phyloP scores from a whole-genome alignment of 2,888 invertebrate species.

The Ectemnius cavifrons region DNA sequence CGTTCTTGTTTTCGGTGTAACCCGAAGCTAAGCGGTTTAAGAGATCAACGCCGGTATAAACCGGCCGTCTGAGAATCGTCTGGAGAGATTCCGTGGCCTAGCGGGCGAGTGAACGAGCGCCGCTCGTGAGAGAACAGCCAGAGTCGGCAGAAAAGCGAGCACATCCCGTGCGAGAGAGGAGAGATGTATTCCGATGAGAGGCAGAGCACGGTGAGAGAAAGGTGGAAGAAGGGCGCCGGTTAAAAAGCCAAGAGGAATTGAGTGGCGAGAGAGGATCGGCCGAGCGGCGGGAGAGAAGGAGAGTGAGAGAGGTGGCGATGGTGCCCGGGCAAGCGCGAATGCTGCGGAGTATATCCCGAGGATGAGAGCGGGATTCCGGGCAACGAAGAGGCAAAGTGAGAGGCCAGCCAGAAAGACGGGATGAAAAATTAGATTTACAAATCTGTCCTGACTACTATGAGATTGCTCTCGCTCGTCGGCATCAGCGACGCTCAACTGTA shows the following conservation, averaged over 20 bases:
- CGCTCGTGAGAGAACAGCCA: neutral
- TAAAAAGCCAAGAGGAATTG: conserved; percentile 15
- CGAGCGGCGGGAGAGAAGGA: conserved; percentile 10
- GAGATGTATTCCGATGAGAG: too few species aligned
- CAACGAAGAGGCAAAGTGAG: conserved; percentile 54
- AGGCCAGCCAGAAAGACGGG: conserved; percentile 61
- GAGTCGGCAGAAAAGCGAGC: neutral
- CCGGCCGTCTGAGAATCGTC: conserved; percentile 73
- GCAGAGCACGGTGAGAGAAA: too few species aligned
- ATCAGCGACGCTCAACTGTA: conserved; percentile 55
- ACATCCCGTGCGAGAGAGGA: conserved; percentile 51
- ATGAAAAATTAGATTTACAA: conserved; percentile 76
- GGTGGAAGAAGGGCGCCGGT: conserved; percentile 21
- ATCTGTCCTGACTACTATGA: conserved; percentile 73
- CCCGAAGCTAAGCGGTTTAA: conserved; percentile 78
- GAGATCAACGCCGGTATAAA: conserved; percentile 74
- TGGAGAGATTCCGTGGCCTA: conserved; percentile 62
- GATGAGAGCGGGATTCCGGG: conserved; percentile 46
- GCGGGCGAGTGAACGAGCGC: conserved; percentile 12
- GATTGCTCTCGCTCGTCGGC: conserved; percentile 61
- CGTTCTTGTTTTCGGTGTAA: conserved; percentile 78
- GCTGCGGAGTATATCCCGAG: conserved; percentile 39
- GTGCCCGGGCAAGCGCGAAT: conserved; percentile 27
- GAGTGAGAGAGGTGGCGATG: conserved; percentile 25
- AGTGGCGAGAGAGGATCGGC: conserved; percentile 9